Conservation (phyloP, 2,113 vertebrate species). For the Natator depressus region DNA sequence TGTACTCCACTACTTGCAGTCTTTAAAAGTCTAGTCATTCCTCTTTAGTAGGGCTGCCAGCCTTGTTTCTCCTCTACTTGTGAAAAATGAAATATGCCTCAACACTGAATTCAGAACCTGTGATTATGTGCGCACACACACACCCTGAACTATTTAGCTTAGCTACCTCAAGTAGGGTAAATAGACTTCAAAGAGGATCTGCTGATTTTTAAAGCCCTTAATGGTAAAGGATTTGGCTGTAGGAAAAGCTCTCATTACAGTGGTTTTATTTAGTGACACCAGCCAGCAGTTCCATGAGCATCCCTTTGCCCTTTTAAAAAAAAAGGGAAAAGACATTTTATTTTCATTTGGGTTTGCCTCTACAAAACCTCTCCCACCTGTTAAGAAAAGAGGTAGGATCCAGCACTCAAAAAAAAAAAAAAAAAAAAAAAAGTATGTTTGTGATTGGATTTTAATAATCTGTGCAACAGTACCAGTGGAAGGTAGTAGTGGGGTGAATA, state of each 20-base stretch:
- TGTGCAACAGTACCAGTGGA: background rate
- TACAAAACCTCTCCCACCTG: background rate
- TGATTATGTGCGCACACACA: accelerated
- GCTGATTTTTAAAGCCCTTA: background rate
- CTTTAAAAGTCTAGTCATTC: background rate
- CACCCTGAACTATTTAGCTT: accelerated
- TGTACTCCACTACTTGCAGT: accelerated
- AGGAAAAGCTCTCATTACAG: background rate
- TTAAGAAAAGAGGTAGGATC: background rate
- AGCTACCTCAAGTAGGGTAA: background rate
- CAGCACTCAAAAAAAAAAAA: background rate
- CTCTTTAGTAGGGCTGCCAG: background rate
- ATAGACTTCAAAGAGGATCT: accelerated
- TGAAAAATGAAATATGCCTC: background rate
- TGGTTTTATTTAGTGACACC: background rate
- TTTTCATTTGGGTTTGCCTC: background rate
- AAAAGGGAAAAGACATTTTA: accelerated
- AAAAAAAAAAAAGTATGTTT: background rate
- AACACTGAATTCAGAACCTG: background rate
- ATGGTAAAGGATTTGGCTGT: background rate
- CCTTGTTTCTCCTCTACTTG: accelerated
- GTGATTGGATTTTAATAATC: background rate
- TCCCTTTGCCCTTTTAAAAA: background rate
- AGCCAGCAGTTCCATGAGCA: background rate
- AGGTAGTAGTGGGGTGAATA: background rate